Evolutionary conservation across 2,113 vertebrate species (phyloP).

Genomic region (Seriola quinqueradiata): DNA sequence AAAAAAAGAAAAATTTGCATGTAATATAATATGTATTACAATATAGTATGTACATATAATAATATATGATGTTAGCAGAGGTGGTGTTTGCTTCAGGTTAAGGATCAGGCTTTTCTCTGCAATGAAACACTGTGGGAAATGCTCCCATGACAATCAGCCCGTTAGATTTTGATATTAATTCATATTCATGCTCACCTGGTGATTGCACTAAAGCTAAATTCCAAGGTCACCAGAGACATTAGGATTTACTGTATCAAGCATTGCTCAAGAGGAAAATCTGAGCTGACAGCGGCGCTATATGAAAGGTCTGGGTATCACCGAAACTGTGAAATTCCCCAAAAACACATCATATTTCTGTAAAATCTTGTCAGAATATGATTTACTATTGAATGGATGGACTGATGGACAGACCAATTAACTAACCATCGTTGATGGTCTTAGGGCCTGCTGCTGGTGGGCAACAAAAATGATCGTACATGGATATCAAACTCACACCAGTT

Average conservation of each 20-base stretch:
- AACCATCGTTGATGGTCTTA: not conserved
- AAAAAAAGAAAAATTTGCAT: not conserved
- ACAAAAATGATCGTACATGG: not conserved
- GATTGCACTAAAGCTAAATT: constrained; percentile 23
- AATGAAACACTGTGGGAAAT: not conserved
- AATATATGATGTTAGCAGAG: not conserved
- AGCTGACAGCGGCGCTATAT: constrained; percentile 28
- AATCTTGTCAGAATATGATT: constrained; percentile 9
- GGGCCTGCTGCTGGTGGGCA: not conserved
- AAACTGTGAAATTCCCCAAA: not conserved
- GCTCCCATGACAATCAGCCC: constrained; percentile 15
- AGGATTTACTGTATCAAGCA: not conserved
- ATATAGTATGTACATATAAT: not conserved
- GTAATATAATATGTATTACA: too few relatives aligned
- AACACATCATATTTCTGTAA: not conserved
- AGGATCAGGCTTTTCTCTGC: not conserved
- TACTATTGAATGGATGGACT: constrained; percentile 2
- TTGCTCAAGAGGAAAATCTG: constrained; percentile 32
- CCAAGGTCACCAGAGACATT: constrained; percentile 34
- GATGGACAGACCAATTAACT: constrained; percentile 12
- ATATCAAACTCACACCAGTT: not conserved
- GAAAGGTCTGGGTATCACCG: constrained; percentile 17
- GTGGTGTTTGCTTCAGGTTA: constrained; percentile 13
- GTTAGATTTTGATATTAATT: constrained; percentile 45
- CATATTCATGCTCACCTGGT: constrained; percentile 16